phyloP scores from a whole-genome alignment of 2,888 invertebrate species.

The Cheilosia pagana region DNA sequence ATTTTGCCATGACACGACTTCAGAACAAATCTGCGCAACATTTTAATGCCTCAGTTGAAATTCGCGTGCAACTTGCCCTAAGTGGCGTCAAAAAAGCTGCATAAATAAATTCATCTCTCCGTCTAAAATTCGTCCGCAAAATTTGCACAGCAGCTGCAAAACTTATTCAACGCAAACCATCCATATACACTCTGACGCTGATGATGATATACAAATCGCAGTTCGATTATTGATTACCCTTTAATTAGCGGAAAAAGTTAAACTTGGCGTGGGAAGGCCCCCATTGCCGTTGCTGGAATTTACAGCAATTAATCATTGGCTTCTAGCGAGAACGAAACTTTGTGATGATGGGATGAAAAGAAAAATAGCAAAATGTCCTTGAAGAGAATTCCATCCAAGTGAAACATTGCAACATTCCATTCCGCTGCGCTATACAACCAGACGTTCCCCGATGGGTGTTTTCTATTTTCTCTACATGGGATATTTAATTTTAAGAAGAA shows the following conservation, averaged over 20 bases:
- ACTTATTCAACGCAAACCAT: not conserved
- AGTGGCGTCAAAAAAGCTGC: too few species aligned
- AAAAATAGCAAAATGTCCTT: not conserved
- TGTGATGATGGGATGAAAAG: not conserved
- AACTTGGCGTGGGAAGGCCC: not conserved
- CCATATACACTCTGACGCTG: not conserved
- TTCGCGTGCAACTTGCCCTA: too few species aligned
- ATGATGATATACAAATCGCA: not conserved
- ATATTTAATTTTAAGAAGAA: constrained; percentile 21
- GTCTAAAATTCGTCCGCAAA: too few species aligned
- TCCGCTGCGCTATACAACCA: not conserved
- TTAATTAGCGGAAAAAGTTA: constrained; percentile 5
- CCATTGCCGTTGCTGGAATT: not conserved
- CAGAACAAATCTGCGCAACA: too few species aligned
- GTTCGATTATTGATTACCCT: constrained; percentile 9
- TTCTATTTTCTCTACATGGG: not conserved
- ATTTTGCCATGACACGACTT: too few species aligned
- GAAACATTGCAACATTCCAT: constrained; percentile 7
- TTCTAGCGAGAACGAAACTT: constrained; percentile 1
- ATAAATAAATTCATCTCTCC: too few species aligned
- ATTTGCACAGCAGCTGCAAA: constrained; percentile 2
- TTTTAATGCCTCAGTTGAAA: too few species aligned
- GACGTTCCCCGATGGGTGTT: not conserved
- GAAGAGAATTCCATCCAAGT: constrained; percentile 7
- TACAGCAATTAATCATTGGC: constrained; percentile 16